Evolutionary conservation across 2,797 vertebrate genomes (phyloP), one percentile per base, ranked within the genome.

Genomic region (Diplodus puntazzo): DNA sequence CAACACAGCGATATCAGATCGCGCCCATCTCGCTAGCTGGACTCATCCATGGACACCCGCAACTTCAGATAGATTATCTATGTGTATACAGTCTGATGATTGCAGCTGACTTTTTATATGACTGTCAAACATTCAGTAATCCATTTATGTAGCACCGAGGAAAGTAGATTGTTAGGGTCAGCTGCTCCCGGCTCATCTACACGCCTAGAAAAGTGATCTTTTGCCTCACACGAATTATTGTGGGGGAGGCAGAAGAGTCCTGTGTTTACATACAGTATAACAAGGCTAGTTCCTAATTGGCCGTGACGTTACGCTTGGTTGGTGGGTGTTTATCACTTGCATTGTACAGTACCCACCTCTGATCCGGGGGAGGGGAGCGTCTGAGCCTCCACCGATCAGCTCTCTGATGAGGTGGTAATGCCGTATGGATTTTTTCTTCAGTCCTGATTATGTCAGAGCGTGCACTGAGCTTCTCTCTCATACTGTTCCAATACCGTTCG

Each of bases 401-500:
- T 79, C 83, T 64, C 67, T 90, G 82, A 89, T 88, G 79, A 79
- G 77, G 6, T 66, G 55, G 55, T 91, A 89, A 87, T 90, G 73
- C 46, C 65, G 13, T 90, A 91, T 91, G 64, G 89, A 91, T 91
- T 90, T 86, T 39, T 77, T 88, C 71, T 52, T 87, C 79, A 79
- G 75, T 6, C 54, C 80, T 80, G 72, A 78, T 82, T 71, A 80
- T 87, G 78, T 88, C 69, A 83, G 39, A 68, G 60, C 21, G 1
- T 82, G 78, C 77, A 45, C 61, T 71, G 34, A 67, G 62, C n/a
- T 7, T 34, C 25, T 67, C 70, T 60, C 27, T 54, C 69, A 54
- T 4, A 27, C 64, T 20, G 25, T 62, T 73, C 70, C 34, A 39
- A 8, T 65, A 20, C 23, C 34, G 25, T 27, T 57, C 39, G 63